Conservation (phyloP, 2,888 invertebrate genomes). For the Hydrotaea diabolus region DNA sequence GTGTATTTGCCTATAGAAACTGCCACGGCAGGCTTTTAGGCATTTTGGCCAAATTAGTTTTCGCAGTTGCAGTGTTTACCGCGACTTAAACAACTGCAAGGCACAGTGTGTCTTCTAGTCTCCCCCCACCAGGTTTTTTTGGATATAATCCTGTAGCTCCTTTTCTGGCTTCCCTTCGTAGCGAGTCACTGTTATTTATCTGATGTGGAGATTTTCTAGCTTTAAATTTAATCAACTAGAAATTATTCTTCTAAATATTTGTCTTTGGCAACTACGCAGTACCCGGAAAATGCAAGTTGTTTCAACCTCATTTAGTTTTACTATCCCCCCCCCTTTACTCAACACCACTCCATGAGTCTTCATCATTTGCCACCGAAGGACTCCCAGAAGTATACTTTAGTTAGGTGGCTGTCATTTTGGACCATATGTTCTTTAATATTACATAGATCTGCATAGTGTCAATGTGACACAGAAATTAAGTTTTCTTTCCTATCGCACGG, state of each 20-base stretch:
- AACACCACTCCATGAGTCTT: no score
- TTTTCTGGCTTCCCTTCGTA: background rate
- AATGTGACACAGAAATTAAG: slow-evolving; percentile 47
- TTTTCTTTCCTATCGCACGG: background rate
- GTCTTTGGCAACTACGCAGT: background rate
- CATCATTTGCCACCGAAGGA: background rate
- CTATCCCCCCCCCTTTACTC: no score
- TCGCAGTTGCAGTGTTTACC: background rate
- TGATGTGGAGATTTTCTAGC: background rate
- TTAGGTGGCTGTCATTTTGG: background rate
- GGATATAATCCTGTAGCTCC: no score
- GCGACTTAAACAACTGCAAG: background rate
- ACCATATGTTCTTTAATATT: slow-evolving; percentile 41
- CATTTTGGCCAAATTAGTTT: background rate
- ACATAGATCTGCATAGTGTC: slow-evolving; percentile 58
- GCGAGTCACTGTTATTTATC: background rate
- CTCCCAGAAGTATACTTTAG: slow-evolving; percentile 48
- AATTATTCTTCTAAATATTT: slow-evolving; percentile 6
- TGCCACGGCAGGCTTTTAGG: background rate
- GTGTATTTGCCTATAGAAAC: background rate
- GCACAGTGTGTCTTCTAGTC: no score
- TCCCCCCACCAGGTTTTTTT: no score
- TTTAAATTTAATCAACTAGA: slow-evolving; percentile 17
- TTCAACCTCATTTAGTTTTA: no score
- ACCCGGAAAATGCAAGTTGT: background rate